Conservation (phyloP, 2,888 invertebrate species). For the Halocaridina rubra region DNA sequence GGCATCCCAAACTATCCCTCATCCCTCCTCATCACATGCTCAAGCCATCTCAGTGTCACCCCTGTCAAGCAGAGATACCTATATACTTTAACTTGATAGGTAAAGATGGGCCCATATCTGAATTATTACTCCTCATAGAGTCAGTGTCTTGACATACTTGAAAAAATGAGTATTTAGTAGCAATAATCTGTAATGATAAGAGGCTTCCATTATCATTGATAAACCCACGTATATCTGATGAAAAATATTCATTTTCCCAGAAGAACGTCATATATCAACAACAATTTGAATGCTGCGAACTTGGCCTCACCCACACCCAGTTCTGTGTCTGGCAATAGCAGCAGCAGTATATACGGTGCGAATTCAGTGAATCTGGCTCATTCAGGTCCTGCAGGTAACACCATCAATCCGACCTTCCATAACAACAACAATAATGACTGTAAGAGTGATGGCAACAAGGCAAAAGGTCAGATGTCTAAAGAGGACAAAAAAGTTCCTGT, state of each 20-base stretch:
- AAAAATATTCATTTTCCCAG: slow-evolving; percentile 15
- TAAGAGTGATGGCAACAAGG: background rate
- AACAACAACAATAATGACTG: background rate
- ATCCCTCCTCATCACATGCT: no score
- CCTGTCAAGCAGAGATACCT: no score
- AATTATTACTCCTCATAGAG: background rate
- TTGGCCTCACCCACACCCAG: background rate
- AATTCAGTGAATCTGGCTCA: background rate
- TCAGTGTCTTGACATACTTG: background rate
- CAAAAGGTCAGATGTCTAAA: background rate
- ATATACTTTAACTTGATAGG: no score
- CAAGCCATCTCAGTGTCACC: no score
- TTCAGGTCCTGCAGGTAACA: background rate
- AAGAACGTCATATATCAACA: slow-evolving; percentile 53
- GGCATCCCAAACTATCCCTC: no score
- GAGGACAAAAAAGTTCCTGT: background rate
- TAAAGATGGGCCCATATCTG: no score
- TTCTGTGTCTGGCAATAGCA: background rate
- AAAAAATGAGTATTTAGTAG: background rate
- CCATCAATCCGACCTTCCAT: background rate
- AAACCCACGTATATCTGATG: background rate
- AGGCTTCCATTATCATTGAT: background rate
- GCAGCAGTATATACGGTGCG: background rate
- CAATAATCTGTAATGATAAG: background rate
- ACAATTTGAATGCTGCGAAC: slow-evolving; percentile 26